Evolutionary conservation across 1,140 invertebrate genomes (phyloP).

Genomic region (Eueides isabella): DNA sequence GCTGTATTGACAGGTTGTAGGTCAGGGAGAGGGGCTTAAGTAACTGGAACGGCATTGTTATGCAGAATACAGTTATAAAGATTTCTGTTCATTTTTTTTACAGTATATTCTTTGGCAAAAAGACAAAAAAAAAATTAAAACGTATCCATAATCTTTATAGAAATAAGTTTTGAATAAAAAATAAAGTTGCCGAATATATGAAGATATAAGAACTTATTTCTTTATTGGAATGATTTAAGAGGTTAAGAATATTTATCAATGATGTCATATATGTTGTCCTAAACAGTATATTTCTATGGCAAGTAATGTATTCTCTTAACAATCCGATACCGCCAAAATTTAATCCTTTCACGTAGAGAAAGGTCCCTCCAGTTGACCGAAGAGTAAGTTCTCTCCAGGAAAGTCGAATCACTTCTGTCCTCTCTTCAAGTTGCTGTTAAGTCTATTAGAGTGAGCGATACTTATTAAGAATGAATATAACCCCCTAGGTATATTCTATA

Average conservation of each 20-base stretch:
- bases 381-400: too few species aligned
- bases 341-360: too few species aligned
- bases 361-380: too few species aligned
- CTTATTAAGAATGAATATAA: background rate
- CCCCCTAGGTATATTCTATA: background rate
- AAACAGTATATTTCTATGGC: too few species aligned
- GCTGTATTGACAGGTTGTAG: conserved; percentile 14
- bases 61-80: background rate
- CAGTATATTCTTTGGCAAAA: background rate
- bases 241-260: too few species aligned
- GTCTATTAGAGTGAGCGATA: background rate
- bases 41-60: conserved; percentile 8
- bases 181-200: background rate
- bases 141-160: background rate
- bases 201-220: too few species aligned
- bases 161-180: background rate
- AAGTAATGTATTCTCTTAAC: too few species aligned
- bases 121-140: background rate
- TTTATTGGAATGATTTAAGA: too few species aligned
- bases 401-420: too few species aligned
- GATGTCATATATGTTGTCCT: too few species aligned
- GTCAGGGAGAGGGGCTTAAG: conserved; percentile 10
- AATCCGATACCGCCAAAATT: too few species aligned
- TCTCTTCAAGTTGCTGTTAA: too few species aligned
- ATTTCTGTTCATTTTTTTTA: background rate